Percentiles rank a stretch among this genome's conserved stretches.
These are phyloP conservation scores for Cryptus armator DNA, from an alignment of 2,888 invertebrate genomes.

Conservation along the genomic window DNA sequence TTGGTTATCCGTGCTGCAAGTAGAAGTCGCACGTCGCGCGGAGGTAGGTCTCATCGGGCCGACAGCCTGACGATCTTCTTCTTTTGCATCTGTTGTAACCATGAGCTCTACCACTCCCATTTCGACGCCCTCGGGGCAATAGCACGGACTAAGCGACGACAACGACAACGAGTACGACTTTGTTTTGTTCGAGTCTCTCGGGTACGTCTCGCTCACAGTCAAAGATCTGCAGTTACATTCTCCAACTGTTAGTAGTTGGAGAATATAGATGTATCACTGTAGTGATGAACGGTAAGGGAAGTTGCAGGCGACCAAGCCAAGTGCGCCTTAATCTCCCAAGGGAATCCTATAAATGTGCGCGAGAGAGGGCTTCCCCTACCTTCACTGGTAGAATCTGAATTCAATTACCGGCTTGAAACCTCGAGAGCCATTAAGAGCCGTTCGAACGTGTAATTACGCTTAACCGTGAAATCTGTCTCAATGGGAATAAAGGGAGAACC, in stretches of 20 bases:
- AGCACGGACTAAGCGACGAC: slow-evolving; percentile 29
- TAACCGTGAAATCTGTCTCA: slow-evolving; percentile 75
- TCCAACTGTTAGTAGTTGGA: not conserved
- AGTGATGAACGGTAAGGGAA: slow-evolving; percentile 50
- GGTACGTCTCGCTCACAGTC: not conserved
- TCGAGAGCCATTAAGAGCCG: slow-evolving; percentile 76
- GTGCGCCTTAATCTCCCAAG: slow-evolving; percentile 18
- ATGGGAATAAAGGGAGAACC: slow-evolving; percentile 63
- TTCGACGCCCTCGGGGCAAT: slow-evolving; percentile 28
- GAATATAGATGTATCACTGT: slow-evolving; percentile 44
- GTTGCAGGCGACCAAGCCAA: slow-evolving; percentile 40
- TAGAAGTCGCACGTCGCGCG: slow-evolving; percentile 48
- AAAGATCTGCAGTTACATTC: slow-evolving; percentile 44
- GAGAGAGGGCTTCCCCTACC: slow-evolving; percentile 50
- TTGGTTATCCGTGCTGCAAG: not conserved
- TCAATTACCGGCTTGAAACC: slow-evolving; percentile 78
- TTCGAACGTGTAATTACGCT: slow-evolving; percentile 77
- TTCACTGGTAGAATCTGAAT: slow-evolving; percentile 74
- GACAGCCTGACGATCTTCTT: slow-evolving; percentile 38
- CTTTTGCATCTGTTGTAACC: slow-evolving; percentile 59
- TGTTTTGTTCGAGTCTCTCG: slow-evolving; percentile 37
- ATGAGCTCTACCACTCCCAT: slow-evolving; percentile 54
- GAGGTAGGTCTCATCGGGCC: slow-evolving; percentile 4
- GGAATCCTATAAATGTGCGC: slow-evolving; percentile 20
- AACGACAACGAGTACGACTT: slow-evolving; percentile 37